These are phyloP conservation scores for Gobio occitaniae DNA, from an alignment of 2,797 vertebrate species.

Conservation along the genomic window DNA sequence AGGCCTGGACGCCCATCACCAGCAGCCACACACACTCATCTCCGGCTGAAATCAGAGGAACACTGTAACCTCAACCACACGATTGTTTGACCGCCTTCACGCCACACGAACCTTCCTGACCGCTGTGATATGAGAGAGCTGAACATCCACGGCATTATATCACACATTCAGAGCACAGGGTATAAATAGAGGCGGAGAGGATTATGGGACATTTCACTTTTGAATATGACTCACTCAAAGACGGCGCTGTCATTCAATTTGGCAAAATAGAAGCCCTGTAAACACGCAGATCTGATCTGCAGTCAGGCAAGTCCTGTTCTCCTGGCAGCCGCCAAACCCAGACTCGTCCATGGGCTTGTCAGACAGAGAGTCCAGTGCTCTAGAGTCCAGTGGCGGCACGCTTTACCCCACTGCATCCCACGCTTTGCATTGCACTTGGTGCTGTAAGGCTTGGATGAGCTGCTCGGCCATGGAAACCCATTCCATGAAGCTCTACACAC, in stretches of 20 bases:
- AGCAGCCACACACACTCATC: neutral
- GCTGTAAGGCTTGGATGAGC: too few species aligned
- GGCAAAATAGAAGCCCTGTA: neutral
- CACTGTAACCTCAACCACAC: neutral
- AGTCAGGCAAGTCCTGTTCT: too few species aligned
- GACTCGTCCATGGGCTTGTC: too few species aligned
- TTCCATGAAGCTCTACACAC: too few species aligned
- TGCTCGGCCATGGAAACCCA: too few species aligned
- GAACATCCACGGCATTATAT: neutral
- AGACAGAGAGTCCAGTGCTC: too few species aligned
- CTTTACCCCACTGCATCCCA: too few species aligned
- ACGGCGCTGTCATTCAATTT: neutral
- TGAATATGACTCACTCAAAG: conserved; percentile 17
- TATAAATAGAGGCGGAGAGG: conserved; percentile 13
- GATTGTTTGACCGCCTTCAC: neutral
- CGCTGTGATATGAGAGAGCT: neutral
- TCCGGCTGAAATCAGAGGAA: neutral
- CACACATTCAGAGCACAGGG: neutral
- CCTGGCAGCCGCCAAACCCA: too few species aligned
- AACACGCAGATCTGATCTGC: neutral
- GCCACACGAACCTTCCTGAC: neutral
- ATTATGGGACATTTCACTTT: conserved; percentile 12
- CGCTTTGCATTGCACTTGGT: too few species aligned
- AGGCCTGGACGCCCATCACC: neutral
- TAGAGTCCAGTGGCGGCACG: too few species aligned